Evolutionary conservation across 2,113 vertebrate species (phyloP), one percentile per base, ranked within the genome.

Genomic region (Thalassarche chlororhynchos): DNA sequence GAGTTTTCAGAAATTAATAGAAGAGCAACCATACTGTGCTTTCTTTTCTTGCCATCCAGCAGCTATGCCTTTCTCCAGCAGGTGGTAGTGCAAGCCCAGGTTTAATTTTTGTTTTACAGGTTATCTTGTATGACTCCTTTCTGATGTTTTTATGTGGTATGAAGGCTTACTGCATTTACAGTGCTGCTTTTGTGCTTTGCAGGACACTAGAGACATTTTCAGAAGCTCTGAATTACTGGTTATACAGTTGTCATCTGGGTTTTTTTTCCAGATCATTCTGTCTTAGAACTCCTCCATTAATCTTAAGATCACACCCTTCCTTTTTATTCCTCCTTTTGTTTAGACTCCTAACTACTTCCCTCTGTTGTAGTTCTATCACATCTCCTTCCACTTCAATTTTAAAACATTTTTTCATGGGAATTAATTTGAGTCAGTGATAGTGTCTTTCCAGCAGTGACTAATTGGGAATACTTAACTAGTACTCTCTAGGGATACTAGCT

Each of bases 41-140:
- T 72, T 10, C 3, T 71, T 49, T 51, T 36, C 51, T 24, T 36
- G 38, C 36, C 24, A 34, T 25, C 12, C 29, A n/a, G 80, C 86
- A 92, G 40, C 84, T 79, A 17, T 78, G 57, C 40, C 21, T 57
- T 70, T 82, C 84, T 96, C 95, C 96, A 96, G 80, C 71, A 97
- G 96, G 47, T 93, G 96, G 95, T 57, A 46, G 92, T 54, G 58
- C 40, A 72, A 90, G 15, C 34, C 44, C 36, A 72, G 38, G 10
- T 84, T 96, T 91, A 51, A 5, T 44, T 17, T 60, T 31, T 34
- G n/a, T 55, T 2, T 47, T 54, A 4, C 21, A 26, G 12, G 3
- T 38, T 66, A 11, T 19, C 8, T 25, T 8, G 8, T 9, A 29
- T 58, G 38, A 47, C 19, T 88, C 60, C 25, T 79, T 68, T 38